These are phyloP conservation scores for Artemisiospiza belli DNA, from an alignment of 2,113 vertebrate species.

Conservation along the genomic window DNA sequence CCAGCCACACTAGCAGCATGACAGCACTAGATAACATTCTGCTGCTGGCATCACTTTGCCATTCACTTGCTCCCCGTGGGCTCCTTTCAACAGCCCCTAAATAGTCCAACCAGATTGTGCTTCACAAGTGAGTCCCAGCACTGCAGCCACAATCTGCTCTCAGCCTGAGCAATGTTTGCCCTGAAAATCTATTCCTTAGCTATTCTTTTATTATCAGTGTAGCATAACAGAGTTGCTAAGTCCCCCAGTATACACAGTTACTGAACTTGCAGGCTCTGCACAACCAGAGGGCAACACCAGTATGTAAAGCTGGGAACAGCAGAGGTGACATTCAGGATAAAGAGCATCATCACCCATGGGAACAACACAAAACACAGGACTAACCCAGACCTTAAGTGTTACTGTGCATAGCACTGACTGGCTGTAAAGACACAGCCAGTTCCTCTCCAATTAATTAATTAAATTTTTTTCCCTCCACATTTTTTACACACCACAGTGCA, in stretches of 20 bases:
- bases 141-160: neutral
- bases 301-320: neutral
- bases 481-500: neutral
- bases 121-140: neutral
- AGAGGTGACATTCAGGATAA: neutral
- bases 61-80: neutral
- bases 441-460: neutral
- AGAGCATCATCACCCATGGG: rapidly evolving
- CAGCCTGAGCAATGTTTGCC: neutral
- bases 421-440: neutral
- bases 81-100: neutral
- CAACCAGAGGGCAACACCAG: neutral
- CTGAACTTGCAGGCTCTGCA: neutral
- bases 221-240: neutral
- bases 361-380: neutral
- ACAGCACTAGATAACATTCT: neutral
- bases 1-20: neutral
- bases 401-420: neutral
- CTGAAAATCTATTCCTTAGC: neutral
- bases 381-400: neutral
- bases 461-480: neutral
- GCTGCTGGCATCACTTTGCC: neutral
- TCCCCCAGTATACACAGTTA: neutral
- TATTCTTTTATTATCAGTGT: neutral
- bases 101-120: neutral